Evolutionary conservation across 2,888 invertebrate genomes (phyloP).

Genomic region (Diplolepis rosae): DNA sequence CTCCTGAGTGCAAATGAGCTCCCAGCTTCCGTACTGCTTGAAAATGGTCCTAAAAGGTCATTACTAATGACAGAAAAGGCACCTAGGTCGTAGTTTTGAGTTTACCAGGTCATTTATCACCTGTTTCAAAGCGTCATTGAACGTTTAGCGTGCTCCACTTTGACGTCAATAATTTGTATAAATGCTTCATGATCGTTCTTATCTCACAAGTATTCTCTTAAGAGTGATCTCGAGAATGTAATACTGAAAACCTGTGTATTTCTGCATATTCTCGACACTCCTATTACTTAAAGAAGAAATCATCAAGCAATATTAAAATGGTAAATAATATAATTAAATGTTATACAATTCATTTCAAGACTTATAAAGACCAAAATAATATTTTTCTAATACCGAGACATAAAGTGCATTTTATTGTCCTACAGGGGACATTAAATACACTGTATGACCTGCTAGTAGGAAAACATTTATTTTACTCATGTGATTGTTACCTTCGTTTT

Average conservation of each 20-base stretch:
- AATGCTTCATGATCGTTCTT: slow-evolving; percentile 55
- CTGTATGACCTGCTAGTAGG: no score
- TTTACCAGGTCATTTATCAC: slow-evolving; percentile 70
- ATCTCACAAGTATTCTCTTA: slow-evolving; percentile 49
- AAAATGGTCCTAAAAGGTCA: background rate
- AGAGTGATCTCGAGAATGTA: slow-evolving; percentile 34
- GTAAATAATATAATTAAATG: no score
- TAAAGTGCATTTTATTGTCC: no score
- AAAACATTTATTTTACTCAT: no score
- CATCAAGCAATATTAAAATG: no score
- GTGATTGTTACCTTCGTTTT: no score
- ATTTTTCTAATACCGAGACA: no score
- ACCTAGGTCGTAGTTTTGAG: slow-evolving; percentile 39
- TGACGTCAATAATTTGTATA: slow-evolving; percentile 70
- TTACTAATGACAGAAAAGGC: background rate
- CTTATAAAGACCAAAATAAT: no score
- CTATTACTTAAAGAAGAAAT: no score
- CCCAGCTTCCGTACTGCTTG: background rate
- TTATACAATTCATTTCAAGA: no score
- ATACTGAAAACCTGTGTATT: background rate
- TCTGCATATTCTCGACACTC: background rate
- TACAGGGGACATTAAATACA: no score
- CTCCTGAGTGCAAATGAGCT: background rate
- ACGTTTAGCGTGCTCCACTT: slow-evolving; percentile 68
- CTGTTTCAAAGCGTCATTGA: slow-evolving; percentile 62